Evolutionary conservation across 2,113 vertebrate species (phyloP), one percentile per base, ranked within the genome.

Genomic region (Merops nubicus): DNA sequence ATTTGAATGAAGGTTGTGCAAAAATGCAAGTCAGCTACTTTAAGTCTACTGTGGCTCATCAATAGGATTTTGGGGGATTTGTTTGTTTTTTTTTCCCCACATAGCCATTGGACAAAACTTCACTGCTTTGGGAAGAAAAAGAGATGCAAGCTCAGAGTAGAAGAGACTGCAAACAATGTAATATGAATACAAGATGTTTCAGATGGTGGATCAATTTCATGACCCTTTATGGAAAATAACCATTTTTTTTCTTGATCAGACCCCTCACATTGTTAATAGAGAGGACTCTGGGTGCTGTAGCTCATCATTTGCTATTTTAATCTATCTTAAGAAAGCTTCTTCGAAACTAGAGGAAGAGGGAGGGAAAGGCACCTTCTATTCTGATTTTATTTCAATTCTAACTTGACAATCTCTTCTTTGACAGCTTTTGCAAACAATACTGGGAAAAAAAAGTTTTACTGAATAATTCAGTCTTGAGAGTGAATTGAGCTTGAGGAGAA

Each of bases 381-480:
- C 56, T 88, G 67, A 88, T 94, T 64, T 82, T 34, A 89, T 62
- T 89, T 76, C 56, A 88, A 50, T 90, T 93, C 59, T 76, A 59
- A 73, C 74, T 75, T 88, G 74, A 64, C 67, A 86, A 18, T 77
- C 54, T 75, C 48, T 75, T 89, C 64, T 69, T 94, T 93, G 65
- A 76, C 79, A 91, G 59, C 60, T 96, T 87, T 95, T 91, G 36
- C 43, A 77, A 77, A 90, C 33, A 28, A 69, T 73, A 23, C 36
- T 8, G 22, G 70, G 76, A 28, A n/a, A 25, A n/a, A 42, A 79
- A 65, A 38, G 38, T 8, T 73, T 70, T 67, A 63, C 65, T 88
- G 85, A 91, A 83, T 88, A 95, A 72, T 92, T 92, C 73, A 85
- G 56, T 59, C 53, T 69, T 65, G 33, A 78, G 63, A 86, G 78